These are phyloP conservation scores for Cathartes aura DNA, from an alignment of 2,113 vertebrate species.

Conservation along the genomic window DNA sequence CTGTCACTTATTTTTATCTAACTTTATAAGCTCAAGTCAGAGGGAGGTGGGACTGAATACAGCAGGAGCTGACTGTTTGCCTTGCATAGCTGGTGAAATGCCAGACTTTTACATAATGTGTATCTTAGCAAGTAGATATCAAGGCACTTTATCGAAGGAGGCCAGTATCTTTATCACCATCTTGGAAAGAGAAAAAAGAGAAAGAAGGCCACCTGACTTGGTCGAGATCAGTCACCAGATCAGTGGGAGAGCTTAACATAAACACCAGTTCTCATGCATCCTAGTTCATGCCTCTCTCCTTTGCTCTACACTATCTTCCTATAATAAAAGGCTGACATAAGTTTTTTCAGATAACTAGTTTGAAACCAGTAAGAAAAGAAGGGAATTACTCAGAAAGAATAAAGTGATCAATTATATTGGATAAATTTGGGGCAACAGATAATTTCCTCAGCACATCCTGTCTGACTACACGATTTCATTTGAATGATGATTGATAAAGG, in stretches of 20 bases:
- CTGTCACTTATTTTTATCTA: background rate
- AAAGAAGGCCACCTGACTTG: background rate
- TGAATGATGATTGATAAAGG: background rate
- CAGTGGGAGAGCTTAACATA: background rate
- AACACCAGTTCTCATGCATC: background rate
- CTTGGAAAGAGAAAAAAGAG: background rate
- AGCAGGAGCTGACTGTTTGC: background rate
- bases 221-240: background rate
- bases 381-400: background rate
- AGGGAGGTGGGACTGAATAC: background rate
- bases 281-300: background rate
- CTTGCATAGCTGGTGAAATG: background rate
- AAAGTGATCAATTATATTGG: background rate
- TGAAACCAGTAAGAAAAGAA: background rate
- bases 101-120: background rate
- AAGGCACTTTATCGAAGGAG: background rate
- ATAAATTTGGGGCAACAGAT: background rate
- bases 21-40: background rate
- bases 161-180: background rate
- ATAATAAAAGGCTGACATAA: background rate
- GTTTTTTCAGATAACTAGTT: background rate
- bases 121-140: background rate
- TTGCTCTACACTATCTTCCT: background rate
- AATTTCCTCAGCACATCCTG: background rate
- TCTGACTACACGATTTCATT: background rate